These are phyloP conservation scores for Aegypius monachus DNA, from an alignment of 2,113 vertebrate genomes.

Conservation along the genomic window DNA sequence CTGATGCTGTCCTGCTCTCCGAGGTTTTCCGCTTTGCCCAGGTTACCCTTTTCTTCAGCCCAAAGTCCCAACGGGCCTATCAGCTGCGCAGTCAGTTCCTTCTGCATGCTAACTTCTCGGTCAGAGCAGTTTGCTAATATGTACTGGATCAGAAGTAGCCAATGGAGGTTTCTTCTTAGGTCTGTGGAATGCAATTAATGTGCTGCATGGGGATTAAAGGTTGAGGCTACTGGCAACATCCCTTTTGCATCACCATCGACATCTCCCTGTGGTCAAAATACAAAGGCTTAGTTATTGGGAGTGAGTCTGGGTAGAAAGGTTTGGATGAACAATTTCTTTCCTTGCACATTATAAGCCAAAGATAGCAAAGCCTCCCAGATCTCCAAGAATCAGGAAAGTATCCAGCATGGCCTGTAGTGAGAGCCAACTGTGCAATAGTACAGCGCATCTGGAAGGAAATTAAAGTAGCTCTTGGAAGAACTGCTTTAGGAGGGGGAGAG, in stretches of 20 bases:
- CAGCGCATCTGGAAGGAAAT: neutral
- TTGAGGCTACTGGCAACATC: neutral
- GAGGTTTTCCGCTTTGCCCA: neutral
- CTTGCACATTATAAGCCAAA: neutral
- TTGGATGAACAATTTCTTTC: neutral
- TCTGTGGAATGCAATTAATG: neutral
- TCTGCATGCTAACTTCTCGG: neutral
- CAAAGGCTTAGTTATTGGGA: neutral
- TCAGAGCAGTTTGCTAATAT: neutral
- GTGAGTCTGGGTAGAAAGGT: neutral
- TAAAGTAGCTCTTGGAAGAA: neutral
- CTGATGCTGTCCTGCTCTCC: neutral
- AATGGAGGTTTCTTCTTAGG: neutral
- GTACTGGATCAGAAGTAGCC: neutral
- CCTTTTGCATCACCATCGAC: neutral
- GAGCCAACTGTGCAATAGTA: neutral
- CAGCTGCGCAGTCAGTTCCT: neutral
- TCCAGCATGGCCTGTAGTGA: neutral
- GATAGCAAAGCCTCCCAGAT: neutral
- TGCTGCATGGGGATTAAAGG: neutral
- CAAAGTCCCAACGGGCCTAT: neutral
- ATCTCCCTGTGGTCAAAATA: neutral
- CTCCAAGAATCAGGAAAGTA: slow-evolving; percentile 2
- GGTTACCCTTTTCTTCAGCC: neutral
- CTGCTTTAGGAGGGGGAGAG: neutral